Evolutionary conservation across 37 sponge, comb jelly and placozoan species (phyloP).

Genomic region (Tethya wilhelma): DNA sequence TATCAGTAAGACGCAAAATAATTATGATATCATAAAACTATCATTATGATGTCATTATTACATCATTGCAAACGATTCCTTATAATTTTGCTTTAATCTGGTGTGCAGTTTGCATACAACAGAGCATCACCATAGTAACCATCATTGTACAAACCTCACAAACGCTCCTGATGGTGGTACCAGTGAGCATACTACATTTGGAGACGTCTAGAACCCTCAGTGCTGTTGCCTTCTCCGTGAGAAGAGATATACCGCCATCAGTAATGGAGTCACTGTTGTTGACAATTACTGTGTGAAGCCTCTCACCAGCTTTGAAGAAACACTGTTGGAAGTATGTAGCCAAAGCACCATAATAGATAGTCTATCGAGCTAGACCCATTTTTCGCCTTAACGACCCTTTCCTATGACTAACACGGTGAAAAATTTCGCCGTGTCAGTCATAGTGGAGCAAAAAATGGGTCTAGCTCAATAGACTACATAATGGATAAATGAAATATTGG

Average conservation of each 20-base stretch:
- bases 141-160: conserved; percentile 20
- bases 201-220: conserved; percentile 37
- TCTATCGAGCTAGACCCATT: no score
- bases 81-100: neutral
- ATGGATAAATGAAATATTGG: no score
- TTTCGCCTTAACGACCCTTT: neutral
- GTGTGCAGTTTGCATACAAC: neutral
- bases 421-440: no score
- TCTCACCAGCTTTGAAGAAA: conserved; percentile 21
- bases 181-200: conserved; percentile 32
- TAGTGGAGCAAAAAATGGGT: no score
- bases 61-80: no score
- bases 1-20: no score
- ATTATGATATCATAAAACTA: no score
- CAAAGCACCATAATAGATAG: neutral
- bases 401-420: neutral
- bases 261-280: conserved; percentile 11
- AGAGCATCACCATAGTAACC: neutral
- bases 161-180: conserved; percentile 11
- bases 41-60: no score
- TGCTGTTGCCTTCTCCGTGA: neutral
- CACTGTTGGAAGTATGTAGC: conserved; percentile 10
- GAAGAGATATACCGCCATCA: conserved; percentile 20
- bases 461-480: no score
- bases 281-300: neutral